phyloP scores from a whole-genome alignment of 2,113 vertebrate genomes.

The zebrafish (Danio rerio) region DNA sequence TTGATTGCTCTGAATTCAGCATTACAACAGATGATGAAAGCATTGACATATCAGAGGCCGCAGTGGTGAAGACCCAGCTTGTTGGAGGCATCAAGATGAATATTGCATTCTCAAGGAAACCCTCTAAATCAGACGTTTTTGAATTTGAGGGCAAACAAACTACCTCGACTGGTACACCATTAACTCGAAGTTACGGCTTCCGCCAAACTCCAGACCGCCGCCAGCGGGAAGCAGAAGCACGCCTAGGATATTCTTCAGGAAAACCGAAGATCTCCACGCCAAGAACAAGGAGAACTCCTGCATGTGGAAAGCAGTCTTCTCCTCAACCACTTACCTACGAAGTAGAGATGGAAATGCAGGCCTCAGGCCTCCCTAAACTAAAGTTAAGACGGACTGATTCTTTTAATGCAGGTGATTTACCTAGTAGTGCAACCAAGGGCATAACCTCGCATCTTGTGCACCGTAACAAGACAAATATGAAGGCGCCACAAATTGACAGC shows the following conservation, averaged over 20 bases:
- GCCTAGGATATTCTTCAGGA: slow-evolving; percentile 67
- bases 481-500: slow-evolving; percentile 72
- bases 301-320: slow-evolving; percentile 8
- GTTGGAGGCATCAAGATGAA: slow-evolving; percentile 50
- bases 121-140: slow-evolving; percentile 38
- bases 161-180: not conserved
- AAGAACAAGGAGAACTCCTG: slow-evolving; percentile 38
- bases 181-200: slow-evolving; percentile 69
- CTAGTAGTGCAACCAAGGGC: slow-evolving; percentile 55
- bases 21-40: slow-evolving; percentile 62
- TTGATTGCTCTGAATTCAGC: slow-evolving; percentile 65
- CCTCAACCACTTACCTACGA: slow-evolving; percentile 76
- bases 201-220: slow-evolving; percentile 80
- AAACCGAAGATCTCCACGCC: slow-evolving; percentile 65
- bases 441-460: too few species aligned
- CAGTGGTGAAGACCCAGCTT: slow-evolving; percentile 46
- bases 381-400: slow-evolving; percentile 84
- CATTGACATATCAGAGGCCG: slow-evolving; percentile 56
- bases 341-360: slow-evolving; percentile 89
- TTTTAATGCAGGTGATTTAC: slow-evolving; percentile 56
- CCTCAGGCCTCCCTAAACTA: slow-evolving; percentile 88
- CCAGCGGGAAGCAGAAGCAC: slow-evolving; percentile 80
- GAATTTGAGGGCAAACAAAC: not conserved
- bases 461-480: too few species aligned
- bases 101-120: slow-evolving; percentile 47